Base-by-base conservation (phyloP, 2,113 vertebrate species). In the Mustela lutreola region DNA sequence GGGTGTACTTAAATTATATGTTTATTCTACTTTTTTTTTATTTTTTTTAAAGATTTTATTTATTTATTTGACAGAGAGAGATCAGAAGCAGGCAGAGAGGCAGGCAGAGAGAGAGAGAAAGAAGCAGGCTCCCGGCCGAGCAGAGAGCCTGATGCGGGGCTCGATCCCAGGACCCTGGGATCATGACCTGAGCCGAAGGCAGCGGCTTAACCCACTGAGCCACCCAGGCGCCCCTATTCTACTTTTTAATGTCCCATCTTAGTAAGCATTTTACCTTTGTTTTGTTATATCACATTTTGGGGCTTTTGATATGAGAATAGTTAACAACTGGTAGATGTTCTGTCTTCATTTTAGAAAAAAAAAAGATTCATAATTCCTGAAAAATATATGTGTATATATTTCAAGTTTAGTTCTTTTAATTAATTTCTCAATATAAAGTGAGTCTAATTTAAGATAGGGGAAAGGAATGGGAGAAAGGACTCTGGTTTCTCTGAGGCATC, bases 381-480 rank as follows among this genome's bases (percentile, higher is more conserved):
- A 83, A 80, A 79, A 75, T 86, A 39, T 28, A 58, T 87, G 50
- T 83, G 76, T 78, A 56, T 26, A 42, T 87, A 65, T 79, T 71
- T 95, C 14, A 48, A 75, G 67, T 91, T 91, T 76, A 80, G 15
- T 85, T 63, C 14, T 85, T 75, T 45, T 87, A 89, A 31, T 50
- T 86, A 81, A 86, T 48, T 86, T 31, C 26, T 89, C 63, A 75
- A 14, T 21, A 91, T 80, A 96, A 88, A 80, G 4, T 87, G 71
- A 89, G 91, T 18, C 42, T 48, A 65, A 76, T 24, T 95, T 89
- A 65, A 58, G 50, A 28, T 12, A 80, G 28, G 11, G 24, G 89
- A 71, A 31, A 5, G 7, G 1, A 7, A 8, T 89, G 45, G 24
- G 18, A 91, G n/a, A 26, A 71, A 95, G 67, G 8, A 7, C 63